A percentile compares a stretch with the other conserved stretches of the same genome.
Evolutionary conservation across 2,888 invertebrate genomes (phyloP).

Genomic region (Lithophane semibrunnea): DNA sequence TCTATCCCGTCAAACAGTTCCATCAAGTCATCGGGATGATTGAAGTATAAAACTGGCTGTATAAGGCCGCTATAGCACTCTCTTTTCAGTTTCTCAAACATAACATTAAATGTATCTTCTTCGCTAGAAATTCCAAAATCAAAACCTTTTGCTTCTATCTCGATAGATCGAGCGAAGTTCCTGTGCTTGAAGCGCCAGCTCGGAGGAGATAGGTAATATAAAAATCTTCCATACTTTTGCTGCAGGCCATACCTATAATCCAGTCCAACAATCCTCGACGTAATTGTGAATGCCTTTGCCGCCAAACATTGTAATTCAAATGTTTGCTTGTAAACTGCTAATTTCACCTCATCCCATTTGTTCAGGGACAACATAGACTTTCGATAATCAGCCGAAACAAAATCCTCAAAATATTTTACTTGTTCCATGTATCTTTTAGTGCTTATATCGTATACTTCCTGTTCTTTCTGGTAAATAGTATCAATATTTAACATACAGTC

Average conservation of each 20-base stretch:
- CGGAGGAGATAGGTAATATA: conserved; percentile 92
- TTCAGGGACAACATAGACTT: conserved; percentile 90
- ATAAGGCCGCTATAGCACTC: conserved; percentile 81
- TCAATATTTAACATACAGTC: conserved; percentile 90
- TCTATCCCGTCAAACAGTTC: conserved; percentile 91
- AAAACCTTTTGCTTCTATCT: conserved; percentile 86
- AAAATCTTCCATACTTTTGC: conserved; percentile 92
- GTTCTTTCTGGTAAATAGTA: conserved; percentile 89
- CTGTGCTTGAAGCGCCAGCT: conserved; percentile 90
- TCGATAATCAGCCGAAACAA: conserved; percentile 91
- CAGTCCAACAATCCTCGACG: conserved; percentile 89
- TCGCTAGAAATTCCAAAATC: conserved; percentile 80
- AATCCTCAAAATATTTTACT: conserved; percentile 90
- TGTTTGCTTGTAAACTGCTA: conserved; percentile 82
- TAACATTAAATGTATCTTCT: conserved; percentile 82
- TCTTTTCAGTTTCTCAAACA: conserved; percentile 87
- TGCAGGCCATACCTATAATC: conserved; percentile 91
- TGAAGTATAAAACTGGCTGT: conserved; percentile 90
- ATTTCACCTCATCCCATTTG: conserved; percentile 86
- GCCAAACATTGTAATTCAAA: conserved; percentile 85
- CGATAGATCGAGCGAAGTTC: conserved; percentile 84
- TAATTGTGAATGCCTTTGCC: conserved; percentile 77
- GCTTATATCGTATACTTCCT: conserved; percentile 85
- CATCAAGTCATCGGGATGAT: conserved; percentile 88
- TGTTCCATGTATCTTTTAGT: conserved; percentile 87